These are phyloP conservation scores for Neoarius graeffei DNA, from an alignment of 2,113 vertebrate genomes.

Conservation along the genomic window DNA sequence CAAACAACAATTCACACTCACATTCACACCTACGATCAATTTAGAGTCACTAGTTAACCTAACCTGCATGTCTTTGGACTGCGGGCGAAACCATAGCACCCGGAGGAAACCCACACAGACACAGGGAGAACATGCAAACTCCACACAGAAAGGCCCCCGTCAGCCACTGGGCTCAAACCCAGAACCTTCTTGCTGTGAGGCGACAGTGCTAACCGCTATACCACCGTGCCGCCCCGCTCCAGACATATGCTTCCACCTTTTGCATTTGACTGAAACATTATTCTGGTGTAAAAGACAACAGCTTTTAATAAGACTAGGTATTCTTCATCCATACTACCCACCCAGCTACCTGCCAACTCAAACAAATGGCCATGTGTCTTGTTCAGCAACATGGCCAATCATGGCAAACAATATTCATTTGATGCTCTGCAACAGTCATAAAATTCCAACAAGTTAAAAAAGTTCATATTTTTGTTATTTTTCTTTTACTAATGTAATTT, in stretches of 20 bases:
- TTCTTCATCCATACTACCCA: background rate
- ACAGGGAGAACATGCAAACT: no score
- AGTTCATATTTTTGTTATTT: no score
- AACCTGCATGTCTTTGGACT: no score
- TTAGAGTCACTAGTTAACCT: no score
- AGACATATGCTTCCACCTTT: background rate
- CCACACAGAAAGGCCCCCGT: no score
- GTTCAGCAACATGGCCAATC: background rate
- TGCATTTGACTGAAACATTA: background rate
- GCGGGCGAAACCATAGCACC: no score
- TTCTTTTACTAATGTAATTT: background rate
- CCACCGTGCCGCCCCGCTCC: background rate
- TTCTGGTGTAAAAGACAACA: background rate
- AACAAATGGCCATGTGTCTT: background rate
- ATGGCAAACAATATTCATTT: background rate
- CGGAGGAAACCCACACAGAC: no score
- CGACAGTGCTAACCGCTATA: no score
- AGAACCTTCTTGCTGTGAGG: no score
- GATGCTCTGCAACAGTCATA: background rate
- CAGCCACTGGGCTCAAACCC: no score
- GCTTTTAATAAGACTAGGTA: background rate
- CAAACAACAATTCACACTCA: no score
- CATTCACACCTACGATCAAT: no score
- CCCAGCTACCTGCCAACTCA: background rate
- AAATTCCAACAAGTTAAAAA: background rate